Percentiles rank a stretch among this genome's conserved stretches.
These are phyloP conservation scores for Glyptemys insculpta DNA, from an alignment of 2,797 vertebrate genomes.

Conservation along the genomic window DNA sequence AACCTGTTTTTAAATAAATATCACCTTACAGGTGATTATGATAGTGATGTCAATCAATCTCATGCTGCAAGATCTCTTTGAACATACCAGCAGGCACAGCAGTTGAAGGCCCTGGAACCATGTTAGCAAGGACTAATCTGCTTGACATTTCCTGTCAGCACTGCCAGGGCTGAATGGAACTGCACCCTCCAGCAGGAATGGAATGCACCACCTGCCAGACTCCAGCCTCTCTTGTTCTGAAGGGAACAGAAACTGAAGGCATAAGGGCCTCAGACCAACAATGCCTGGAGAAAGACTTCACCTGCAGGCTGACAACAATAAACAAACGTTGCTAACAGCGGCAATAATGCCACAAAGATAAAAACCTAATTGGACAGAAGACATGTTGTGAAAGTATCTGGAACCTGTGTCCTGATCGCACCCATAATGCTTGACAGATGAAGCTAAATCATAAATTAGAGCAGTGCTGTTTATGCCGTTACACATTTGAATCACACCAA, in stretches of 20 bases:
- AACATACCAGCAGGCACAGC: neutral
- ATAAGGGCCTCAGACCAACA: neutral
- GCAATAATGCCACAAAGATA: neutral
- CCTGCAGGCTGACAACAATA: neutral
- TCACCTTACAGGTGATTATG: neutral
- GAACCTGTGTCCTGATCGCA: fast-evolving
- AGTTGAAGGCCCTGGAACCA: neutral
- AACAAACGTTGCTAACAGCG: neutral
- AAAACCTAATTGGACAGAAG: neutral
- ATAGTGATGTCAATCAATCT: too few relatives aligned
- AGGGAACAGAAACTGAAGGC: neutral
- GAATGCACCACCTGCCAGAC: neutral
- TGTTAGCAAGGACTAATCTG: neutral
- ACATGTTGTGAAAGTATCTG: neutral
- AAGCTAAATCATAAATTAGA: neutral
- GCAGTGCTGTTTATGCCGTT: neutral
- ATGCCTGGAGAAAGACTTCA: neutral
- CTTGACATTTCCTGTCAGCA: neutral
- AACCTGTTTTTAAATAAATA: neutral
- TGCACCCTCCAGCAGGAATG: neutral
- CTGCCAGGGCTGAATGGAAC: neutral
- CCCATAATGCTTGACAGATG: neutral
- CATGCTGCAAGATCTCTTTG: neutral
- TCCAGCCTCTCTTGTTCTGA: neutral
- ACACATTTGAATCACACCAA: neutral